A percentile compares a stretch with the other conserved stretches of the same genome.
Conservation (phyloP, 2,797 vertebrate species). For the Enteromius viviparus region DNA sequence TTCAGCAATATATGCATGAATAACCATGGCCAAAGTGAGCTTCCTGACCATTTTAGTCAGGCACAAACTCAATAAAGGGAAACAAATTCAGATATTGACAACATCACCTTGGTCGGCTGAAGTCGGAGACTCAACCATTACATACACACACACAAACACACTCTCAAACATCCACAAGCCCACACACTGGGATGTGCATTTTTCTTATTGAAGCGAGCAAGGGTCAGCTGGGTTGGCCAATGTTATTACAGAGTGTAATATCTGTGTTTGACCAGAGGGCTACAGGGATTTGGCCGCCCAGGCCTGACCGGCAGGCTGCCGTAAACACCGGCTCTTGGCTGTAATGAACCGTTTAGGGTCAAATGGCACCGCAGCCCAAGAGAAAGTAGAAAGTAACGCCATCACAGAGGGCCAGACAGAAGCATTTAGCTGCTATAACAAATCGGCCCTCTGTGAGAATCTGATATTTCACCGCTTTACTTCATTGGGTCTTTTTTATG, state of each 20-base stretch:
- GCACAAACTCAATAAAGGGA: constrained; percentile 25
- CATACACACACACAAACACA: constrained; percentile 15
- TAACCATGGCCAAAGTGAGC: not conserved
- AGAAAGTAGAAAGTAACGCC: constrained; percentile 84
- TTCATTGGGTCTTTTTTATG: constrained; percentile 58
- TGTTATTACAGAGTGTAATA: constrained; percentile 85
- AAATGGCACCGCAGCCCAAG: constrained; percentile 80
- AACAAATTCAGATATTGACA: constrained; percentile 42
- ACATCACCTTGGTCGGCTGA: constrained; percentile 5
- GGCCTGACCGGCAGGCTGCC: constrained; percentile 66
- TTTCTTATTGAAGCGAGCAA: constrained; percentile 70
- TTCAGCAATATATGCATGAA: constrained; percentile 17
- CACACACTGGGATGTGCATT: constrained; percentile 64
- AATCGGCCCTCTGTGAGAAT: constrained; percentile 46
- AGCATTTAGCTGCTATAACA: constrained; percentile 54
- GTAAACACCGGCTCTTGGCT: constrained; percentile 73
- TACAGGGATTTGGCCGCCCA: constrained; percentile 77
- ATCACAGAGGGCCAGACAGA: constrained; percentile 59
- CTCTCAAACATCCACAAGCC: constrained; percentile 68
- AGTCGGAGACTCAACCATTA: not conserved
- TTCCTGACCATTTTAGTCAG: constrained; percentile 29
- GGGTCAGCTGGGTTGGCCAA: constrained; percentile 78
- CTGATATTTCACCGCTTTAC: constrained; percentile 53
- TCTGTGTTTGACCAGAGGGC: constrained; percentile 82
- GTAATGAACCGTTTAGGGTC: constrained; percentile 80